Evolutionary conservation across 2,113 vertebrate genomes (phyloP), one percentile per base, ranked within the genome.

Genomic region (Acanthisitta chloris): DNA sequence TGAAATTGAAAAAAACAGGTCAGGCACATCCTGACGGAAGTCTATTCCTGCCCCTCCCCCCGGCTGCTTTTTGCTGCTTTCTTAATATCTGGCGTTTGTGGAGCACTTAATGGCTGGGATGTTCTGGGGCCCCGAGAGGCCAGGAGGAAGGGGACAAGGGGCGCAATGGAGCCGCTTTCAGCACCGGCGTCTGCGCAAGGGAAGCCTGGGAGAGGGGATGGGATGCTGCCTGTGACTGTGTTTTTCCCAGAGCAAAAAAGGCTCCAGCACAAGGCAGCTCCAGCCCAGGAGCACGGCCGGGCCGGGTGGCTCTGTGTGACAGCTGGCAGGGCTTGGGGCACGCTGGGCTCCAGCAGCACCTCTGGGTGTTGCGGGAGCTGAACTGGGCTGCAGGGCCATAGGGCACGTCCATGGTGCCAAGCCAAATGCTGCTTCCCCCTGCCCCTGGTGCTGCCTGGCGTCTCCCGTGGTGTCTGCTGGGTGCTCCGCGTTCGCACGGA

Each of bases 21-120:
- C 98, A 98, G 97, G 97, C 96, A 98, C 97, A 97, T 98, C 97
- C 95, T 98, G 96, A 97, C 97, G 70, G 96, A 97, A 98, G 96
- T 93, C 96, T 97, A 91, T 96, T 95, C 93, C 96, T 91, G 95
- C 95, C 87, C 70, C 73, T 93, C 92, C 93, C 83, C 95, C 67
- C 57, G 2, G 33, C 67, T 1, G 90, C 77, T 70, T 86, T 90
- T 74, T 74, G 51, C 79, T 83, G 24, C 0, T 81, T 82, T 91
- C 91, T 85, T 73, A 83, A 65, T 93, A 91, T 82, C 61, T 95
- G 88, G 91, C 49, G 0, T 81, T 81, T 76, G 65, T 49, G 77
- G 71, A 93, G 83, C 92, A 74, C 93, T 85, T 76, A 67, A 78
- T 70, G 93, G 79, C 81, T 8, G 40, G 61, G 81, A 46, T 66